Conservation (phyloP, 2,113 vertebrate species). For the Pardalotus punctatus region DNA sequence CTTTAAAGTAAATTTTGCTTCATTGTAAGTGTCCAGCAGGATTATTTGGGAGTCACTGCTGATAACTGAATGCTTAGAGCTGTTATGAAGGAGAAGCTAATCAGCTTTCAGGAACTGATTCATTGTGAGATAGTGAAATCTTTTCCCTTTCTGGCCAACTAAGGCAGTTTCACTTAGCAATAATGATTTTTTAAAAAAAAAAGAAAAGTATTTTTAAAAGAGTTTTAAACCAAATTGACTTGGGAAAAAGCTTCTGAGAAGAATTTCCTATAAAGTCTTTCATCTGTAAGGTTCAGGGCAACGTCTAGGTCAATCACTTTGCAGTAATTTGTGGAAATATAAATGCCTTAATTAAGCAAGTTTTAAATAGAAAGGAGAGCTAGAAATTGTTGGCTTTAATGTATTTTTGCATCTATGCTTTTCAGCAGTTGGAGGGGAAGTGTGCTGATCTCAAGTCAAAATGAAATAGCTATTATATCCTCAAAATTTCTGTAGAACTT, state of each 20-base stretch:
- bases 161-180: neutral
- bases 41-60: neutral
- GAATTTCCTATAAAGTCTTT: constrained; percentile 12
- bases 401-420: neutral
- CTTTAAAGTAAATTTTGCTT: constrained; percentile 32
- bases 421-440: neutral
- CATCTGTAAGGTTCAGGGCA: constrained; percentile 4
- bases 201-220: neutral
- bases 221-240: neutral
- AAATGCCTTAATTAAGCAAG: constrained; percentile 38
- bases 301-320: constrained; percentile 26
- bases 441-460: constrained; percentile 10
- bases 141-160: neutral
- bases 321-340: constrained; percentile 12
- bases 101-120: neutral
- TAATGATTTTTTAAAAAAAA: neutral
- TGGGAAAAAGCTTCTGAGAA: neutral
- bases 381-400: neutral
- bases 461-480: neutral
- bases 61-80: neutral
- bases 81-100: neutral
- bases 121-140: neutral
- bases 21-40: neutral
- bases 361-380: neutral
- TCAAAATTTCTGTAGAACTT: neutral